These are phyloP conservation scores for Lasaia peninsularis DNA, from an alignment of 1,140 invertebrate genomes.

Conservation along the genomic window DNA sequence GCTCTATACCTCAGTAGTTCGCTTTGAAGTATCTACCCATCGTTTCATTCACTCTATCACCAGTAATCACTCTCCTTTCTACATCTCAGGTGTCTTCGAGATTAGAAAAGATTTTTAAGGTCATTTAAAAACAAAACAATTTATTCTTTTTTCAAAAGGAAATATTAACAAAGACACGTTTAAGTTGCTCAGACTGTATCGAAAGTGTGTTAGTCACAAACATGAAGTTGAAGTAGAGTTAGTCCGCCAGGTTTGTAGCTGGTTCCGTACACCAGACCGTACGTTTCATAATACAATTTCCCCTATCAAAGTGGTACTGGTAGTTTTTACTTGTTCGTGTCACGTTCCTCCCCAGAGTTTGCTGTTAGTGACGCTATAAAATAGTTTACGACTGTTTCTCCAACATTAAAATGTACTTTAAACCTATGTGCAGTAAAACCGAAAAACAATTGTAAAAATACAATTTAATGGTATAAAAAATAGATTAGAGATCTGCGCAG, in stretches of 20 bases:
- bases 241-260: not conserved
- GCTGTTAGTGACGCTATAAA: conserved; percentile 37
- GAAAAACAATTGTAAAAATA: not conserved
- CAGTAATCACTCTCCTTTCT: too few species aligned
- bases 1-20: too few species aligned
- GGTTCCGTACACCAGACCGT: not conserved
- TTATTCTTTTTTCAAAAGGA: too few species aligned
- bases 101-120: too few species aligned
- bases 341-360: conserved; percentile 43
- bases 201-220: not conserved
- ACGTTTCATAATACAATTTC: conserved; percentile 19
- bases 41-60: too few species aligned
- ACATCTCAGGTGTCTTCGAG: too few species aligned
- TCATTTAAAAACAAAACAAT: too few species aligned
- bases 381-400: conserved; percentile 35
- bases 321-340: conserved; percentile 46
- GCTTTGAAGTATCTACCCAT: too few species aligned
- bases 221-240: not conserved
- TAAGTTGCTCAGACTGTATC: too few species aligned
- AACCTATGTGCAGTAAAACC: not conserved
- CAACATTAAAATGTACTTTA: conserved; percentile 5
- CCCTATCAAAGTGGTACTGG: conserved; percentile 41
- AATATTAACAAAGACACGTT: too few species aligned
- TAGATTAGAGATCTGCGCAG: too few species aligned
- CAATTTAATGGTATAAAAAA: not conserved